These are phyloP conservation scores for Notodonta ziczac DNA, from an alignment of 2,888 invertebrate genomes.

Conservation along the genomic window DNA sequence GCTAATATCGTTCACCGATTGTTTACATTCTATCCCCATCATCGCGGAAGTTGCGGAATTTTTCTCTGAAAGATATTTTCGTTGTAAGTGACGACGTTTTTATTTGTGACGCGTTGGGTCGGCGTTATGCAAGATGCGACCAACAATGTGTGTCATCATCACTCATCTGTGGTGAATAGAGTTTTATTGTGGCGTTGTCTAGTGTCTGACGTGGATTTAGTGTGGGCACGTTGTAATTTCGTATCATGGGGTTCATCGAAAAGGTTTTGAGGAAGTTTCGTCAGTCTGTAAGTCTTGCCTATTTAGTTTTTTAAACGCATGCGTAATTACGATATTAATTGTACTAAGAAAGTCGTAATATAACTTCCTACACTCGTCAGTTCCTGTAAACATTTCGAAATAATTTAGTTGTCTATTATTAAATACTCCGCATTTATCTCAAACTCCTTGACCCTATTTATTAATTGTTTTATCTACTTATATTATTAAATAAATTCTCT, in stretches of 20 bases:
- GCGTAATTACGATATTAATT: no score
- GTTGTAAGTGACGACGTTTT: slow-evolving; percentile 39
- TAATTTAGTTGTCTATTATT: no score
- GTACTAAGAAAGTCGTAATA: no score
- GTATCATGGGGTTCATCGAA: slow-evolving; percentile 55
- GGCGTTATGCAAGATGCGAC: slow-evolving; percentile 58
- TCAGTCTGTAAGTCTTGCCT: slow-evolving; percentile 13
- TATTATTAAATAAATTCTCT: no score
- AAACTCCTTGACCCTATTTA: no score
- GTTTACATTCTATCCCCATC: slow-evolving; percentile 48
- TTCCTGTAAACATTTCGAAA: no score
- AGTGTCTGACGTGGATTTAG: slow-evolving; percentile 31
- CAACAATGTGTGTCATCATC: slow-evolving; percentile 37
- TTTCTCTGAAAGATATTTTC: slow-evolving; percentile 57
- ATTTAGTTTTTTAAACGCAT: no score
- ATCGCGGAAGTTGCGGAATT: slow-evolving; percentile 58
- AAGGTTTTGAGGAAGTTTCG: slow-evolving; percentile 56
- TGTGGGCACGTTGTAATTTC: slow-evolving; percentile 32
- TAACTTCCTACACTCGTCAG: no score
- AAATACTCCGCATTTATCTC: no score
- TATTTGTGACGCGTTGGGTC: slow-evolving; percentile 47
- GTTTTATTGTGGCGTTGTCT: slow-evolving; percentile 13
- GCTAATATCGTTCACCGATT: slow-evolving; percentile 43
- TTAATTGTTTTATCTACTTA: no score
- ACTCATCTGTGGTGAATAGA: slow-evolving; percentile 21